phyloP scores from a whole-genome alignment of 1,140 invertebrate genomes.

The Heliconius hewitsoni region DNA sequence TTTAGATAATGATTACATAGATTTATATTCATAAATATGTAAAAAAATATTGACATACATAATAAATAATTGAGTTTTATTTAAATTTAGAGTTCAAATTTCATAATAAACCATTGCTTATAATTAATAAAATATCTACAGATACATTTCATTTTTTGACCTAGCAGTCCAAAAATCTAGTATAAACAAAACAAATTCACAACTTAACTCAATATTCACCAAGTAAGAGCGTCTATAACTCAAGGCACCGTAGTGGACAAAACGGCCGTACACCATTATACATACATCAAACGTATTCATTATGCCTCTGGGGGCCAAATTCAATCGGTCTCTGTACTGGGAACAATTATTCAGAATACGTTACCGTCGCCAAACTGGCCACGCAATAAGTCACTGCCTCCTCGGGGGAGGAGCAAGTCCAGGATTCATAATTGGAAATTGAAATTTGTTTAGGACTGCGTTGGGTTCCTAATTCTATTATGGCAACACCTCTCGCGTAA shows the following conservation, averaged over 20 bases:
- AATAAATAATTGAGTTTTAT: too few relatives aligned
- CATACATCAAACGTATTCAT: constrained; percentile 48
- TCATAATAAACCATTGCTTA: not conserved
- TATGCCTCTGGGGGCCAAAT: constrained; percentile 54
- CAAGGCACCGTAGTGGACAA: constrained; percentile 11
- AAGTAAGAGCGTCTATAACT: not conserved
- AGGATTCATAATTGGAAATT: constrained; percentile 76
- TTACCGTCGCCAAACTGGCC: constrained; percentile 58
- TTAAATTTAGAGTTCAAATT: too few relatives aligned
- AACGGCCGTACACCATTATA: not conserved
- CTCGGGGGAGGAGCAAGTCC: constrained; percentile 59
- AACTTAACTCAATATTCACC: not conserved
- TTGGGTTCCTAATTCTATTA: constrained; percentile 72
- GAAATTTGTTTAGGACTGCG: constrained; percentile 79
- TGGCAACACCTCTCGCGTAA: constrained; percentile 57
- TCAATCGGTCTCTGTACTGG: constrained; percentile 60
- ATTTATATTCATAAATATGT: too few relatives aligned
- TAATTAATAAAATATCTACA: not conserved
- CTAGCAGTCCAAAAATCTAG: not conserved
- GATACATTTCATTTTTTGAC: not conserved
- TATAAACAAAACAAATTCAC: not conserved
- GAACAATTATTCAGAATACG: constrained; percentile 75
- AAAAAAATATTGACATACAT: too few relatives aligned
- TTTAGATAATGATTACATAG: not conserved
- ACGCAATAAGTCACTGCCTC: constrained; percentile 69